Percentiles rank a stretch among this genome's conserved stretches.
Conservation (phyloP, 2,113 vertebrate species). For the Uria lomvia region DNA sequence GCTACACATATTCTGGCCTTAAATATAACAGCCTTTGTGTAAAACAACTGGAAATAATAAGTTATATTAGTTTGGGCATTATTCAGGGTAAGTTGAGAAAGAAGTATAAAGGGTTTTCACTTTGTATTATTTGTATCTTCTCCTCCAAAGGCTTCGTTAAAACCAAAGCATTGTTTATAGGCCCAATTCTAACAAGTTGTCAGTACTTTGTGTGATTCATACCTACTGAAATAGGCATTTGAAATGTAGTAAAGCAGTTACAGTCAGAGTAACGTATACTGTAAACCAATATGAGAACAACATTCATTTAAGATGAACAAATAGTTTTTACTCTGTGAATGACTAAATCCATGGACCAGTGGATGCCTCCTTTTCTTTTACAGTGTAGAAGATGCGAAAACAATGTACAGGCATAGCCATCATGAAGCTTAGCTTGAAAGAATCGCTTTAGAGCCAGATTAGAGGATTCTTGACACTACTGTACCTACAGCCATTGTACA, state of each 20-base stretch:
- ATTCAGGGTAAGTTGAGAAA: conserved; percentile 62
- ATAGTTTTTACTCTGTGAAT: conserved; percentile 12
- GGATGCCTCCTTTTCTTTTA: conserved; percentile 25
- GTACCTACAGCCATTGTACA: conserved; percentile 23
- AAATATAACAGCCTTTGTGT: conserved; percentile 76
- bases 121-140: conserved; percentile 59
- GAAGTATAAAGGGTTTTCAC: conserved; percentile 53
- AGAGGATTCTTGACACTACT: conserved; percentile 53
- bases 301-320: conserved; percentile 5
- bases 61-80: conserved; percentile 65
- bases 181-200: not conserved
- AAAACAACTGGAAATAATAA: conserved; percentile 77
- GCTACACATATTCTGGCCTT: conserved; percentile 77
- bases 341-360: not conserved
- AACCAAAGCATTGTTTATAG: not conserved
- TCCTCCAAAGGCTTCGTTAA: not conserved
- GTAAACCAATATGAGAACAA: not conserved
- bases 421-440: conserved; percentile 53
- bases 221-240: not conserved
- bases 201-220: not conserved
- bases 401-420: conserved; percentile 20
- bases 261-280: not conserved
- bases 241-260: not conserved
- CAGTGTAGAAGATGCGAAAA: conserved; percentile 10
- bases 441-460: conserved; percentile 49